phyloP scores from a whole-genome alignment of 2,888 invertebrate species.

The Nymphalis c-album region DNA sequence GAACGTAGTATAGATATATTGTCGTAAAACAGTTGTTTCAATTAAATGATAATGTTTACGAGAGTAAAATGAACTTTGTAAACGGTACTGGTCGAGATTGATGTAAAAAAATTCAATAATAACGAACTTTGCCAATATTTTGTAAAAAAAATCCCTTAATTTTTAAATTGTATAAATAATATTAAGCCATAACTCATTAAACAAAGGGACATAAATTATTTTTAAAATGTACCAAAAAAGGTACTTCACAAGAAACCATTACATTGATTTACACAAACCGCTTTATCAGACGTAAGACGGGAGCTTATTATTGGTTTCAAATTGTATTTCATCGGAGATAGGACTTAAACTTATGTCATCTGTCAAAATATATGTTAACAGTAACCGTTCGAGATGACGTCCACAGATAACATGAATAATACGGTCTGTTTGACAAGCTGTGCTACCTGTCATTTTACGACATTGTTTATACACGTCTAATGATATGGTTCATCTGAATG shows the following conservation, averaged over 20 bases:
- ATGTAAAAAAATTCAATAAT: background rate
- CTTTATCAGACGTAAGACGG: constrained; percentile 77
- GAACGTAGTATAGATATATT: no score
- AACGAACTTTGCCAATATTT: background rate
- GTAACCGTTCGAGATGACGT: constrained; percentile 28
- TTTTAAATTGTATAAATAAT: constrained; percentile 16
- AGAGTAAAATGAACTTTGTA: background rate
- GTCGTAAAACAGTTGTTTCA: no score
- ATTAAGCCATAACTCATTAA: constrained; percentile 32
- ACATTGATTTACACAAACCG: constrained; percentile 66
- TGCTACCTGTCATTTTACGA: constrained; percentile 75
- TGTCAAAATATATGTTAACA: constrained; percentile 82
- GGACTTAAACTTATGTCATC: constrained; percentile 78
- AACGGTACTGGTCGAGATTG: background rate
- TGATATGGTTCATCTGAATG: constrained; percentile 76
- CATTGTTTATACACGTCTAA: constrained; percentile 74
- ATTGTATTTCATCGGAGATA: constrained; percentile 76
- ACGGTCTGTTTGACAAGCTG: constrained; percentile 38
- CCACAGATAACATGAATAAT: constrained; percentile 28
- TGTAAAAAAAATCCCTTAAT: background rate
- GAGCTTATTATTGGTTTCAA: constrained; percentile 78
- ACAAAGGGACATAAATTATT: constrained; percentile 27
- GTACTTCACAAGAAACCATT: constrained; percentile 44
- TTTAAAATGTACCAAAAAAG: constrained; percentile 26
- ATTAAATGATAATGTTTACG: no score